Evolutionary conservation across 2,888 invertebrate genomes (phyloP).

Genomic region (Trachelus stipa): DNA sequence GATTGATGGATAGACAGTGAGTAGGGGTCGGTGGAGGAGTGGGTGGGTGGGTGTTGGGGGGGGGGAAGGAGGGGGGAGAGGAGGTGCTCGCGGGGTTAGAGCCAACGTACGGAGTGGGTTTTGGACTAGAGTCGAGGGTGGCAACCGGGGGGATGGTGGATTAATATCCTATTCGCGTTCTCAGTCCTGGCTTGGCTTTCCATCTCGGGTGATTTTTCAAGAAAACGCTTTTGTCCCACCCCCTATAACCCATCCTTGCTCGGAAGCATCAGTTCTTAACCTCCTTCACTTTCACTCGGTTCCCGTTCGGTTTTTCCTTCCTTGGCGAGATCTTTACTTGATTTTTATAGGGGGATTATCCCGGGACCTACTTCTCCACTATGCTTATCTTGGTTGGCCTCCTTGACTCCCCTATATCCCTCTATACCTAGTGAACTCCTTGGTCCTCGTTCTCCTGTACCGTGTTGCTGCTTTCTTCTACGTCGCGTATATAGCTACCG

Average conservation of each 20-base stretch:
- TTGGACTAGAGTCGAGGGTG: not conserved
- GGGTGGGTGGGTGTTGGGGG: conserved; percentile 9
- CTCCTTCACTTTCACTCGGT: conserved; percentile 11
- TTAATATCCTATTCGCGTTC: conserved; percentile 35
- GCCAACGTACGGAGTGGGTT: too few relatives aligned
- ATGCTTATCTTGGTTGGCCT: too few relatives aligned
- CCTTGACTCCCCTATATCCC: too few relatives aligned
- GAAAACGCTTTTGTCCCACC: conserved; percentile 23
- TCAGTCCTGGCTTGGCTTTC: conserved; percentile 29
- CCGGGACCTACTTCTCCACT: not conserved
- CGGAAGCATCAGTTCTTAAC: conserved; percentile 16
- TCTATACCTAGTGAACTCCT: too few relatives aligned
- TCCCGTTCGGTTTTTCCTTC: conserved; percentile 3
- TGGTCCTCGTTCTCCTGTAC: not conserved
- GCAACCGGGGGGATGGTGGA: conserved; percentile 17
- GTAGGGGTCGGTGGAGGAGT: conserved; percentile 15
- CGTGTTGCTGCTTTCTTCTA: conserved; percentile 5
- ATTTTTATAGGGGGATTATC: conserved; percentile 3
- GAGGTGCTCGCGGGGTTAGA: too few relatives aligned
- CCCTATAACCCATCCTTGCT: conserved; percentile 7
- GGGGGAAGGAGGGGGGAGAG: not conserved
- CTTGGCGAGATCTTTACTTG: conserved; percentile 3
- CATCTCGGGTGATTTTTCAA: conserved; percentile 20
- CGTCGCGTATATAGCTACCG: not conserved
- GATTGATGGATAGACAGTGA: conserved; percentile 41